Percentiles rank a stretch among this genome's conserved stretches.
These are phyloP conservation scores for Mormyrus hasselquistii DNA, from an alignment of 2,797 vertebrate genomes.

Conservation along the genomic window DNA sequence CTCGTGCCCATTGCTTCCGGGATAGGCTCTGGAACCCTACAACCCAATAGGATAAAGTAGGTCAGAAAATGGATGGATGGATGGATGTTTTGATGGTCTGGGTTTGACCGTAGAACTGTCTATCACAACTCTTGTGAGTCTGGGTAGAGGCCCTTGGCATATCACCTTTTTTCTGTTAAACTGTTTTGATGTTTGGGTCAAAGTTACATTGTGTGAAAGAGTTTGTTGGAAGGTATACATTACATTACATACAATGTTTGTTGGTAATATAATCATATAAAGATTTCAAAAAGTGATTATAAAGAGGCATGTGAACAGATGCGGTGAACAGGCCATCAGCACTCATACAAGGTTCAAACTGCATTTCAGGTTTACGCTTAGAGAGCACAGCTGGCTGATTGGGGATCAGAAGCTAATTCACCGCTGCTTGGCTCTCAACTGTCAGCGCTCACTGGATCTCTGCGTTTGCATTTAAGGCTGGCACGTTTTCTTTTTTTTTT, in stretches of 20 bases:
- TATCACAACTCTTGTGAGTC: not conserved
- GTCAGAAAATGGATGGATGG: too few species aligned
- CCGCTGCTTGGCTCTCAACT: not conserved
- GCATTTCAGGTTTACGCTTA: not conserved
- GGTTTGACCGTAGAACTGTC: not conserved
- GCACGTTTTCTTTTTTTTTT: not conserved
- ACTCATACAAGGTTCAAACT: not conserved
- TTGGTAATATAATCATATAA: not conserved
- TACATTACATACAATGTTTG: not conserved
- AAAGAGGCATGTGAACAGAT: not conserved
- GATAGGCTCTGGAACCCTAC: too few species aligned
- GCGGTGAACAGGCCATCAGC: not conserved
- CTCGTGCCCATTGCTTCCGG: too few species aligned
- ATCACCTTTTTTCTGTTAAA: not conserved
- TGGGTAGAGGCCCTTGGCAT: not conserved
- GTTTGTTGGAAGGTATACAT: not conserved
- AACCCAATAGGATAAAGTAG: too few species aligned
- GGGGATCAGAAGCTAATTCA: not conserved
- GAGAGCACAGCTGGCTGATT: not conserved
- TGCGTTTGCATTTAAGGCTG: not conserved
- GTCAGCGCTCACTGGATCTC: not conserved
- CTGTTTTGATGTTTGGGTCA: not conserved
- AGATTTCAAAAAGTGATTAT: not conserved
- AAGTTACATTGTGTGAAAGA: not conserved
- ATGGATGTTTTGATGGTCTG: not conserved